Conservation (phyloP, 2,888 invertebrate genomes). For the Limenitis arthemis region DNA sequence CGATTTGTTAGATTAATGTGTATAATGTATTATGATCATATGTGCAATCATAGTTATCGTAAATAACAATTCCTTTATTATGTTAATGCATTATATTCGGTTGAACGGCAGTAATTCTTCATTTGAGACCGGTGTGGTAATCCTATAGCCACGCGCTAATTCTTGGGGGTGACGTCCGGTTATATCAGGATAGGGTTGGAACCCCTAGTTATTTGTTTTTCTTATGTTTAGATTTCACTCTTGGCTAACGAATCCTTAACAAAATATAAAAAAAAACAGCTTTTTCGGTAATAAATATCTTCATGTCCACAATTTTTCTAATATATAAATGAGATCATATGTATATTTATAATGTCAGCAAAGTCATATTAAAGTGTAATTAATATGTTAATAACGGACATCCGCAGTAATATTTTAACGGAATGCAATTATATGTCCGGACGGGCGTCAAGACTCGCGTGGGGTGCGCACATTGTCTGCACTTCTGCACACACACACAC, state of each 20-base stretch:
- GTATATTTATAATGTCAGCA: too few species aligned
- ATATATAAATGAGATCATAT: too few species aligned
- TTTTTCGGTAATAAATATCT: too few species aligned
- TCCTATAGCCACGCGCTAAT: slow-evolving; percentile 68
- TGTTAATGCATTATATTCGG: slow-evolving; percentile 5
- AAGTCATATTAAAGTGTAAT: too few species aligned
- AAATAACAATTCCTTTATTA: background rate
- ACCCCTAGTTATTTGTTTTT: slow-evolving; percentile 23
- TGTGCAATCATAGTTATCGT: too few species aligned
- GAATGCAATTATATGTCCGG: slow-evolving; percentile 65
- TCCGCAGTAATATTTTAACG: slow-evolving; percentile 51
- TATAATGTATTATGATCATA: too few species aligned
- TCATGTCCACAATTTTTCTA: too few species aligned
- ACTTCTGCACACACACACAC: slow-evolving; percentile 11
- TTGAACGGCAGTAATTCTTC: slow-evolving; percentile 58
- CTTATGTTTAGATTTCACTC: slow-evolving; percentile 5
- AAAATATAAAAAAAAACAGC: too few species aligned
- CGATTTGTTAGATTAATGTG: too few species aligned
- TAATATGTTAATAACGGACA: background rate
- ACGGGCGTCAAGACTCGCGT: slow-evolving; percentile 45
- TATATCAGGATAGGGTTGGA: slow-evolving; percentile 50
- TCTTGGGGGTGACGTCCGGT: slow-evolving; percentile 67
- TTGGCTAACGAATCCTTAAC: background rate
- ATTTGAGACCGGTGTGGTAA: slow-evolving; percentile 70
- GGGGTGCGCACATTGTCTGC: slow-evolving; percentile 46